Base-by-base conservation (phyloP, 1,140 invertebrate genomes). In the Saccostrea cuccullata region DNA sequence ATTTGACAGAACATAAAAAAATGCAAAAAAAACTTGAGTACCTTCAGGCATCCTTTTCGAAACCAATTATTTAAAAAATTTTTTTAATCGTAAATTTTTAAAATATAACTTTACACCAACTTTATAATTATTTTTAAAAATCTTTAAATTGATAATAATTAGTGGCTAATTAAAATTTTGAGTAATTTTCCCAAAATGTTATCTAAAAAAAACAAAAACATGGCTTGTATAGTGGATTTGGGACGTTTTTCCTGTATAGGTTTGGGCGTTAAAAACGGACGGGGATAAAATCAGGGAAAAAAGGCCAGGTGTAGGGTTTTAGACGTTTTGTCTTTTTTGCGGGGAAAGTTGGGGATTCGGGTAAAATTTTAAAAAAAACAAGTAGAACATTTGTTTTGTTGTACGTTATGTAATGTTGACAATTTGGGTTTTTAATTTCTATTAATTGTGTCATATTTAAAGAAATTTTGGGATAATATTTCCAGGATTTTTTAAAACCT, bases 361-460 rank as follows among this genome's bases (percentile, higher is more conserved):
- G 30, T 77, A 77, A 77, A 77, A 15, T 15, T 26, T 30, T n/a
- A n/a, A 77, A 77, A 30, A 77, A 26, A 77, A 77, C 70, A 77
- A 15, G 13, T 77, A 36, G 15, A 77, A 77, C 70, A 67, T 40
- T 26, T 77, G 70, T 77, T 77, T 77, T 77, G 23, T 77, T 77
- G 70, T 36, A 26, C 23, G 70, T 77, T 77, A 26, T 26, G 70
- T 77, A 77, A 77, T 77, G 70, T 77, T 77, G 26, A 77, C 70
- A 77, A 15, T 77, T 77, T 77, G 9, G 70, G n/a, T n/a, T 30
- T 30, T 30, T 77, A 77, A 77, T 26, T 47, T 36, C 70, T 30
- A 77, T 77, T 30, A 77, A 77, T 17, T 77, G 70, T 77, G 70
- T 77, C 70, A 77, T 15, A 77, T n/a, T n/a, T 30, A 26, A 77